These are phyloP conservation scores for Corydoras sp. DNA, from an alignment of 2,113 vertebrate genomes.

Conservation along the genomic window DNA sequence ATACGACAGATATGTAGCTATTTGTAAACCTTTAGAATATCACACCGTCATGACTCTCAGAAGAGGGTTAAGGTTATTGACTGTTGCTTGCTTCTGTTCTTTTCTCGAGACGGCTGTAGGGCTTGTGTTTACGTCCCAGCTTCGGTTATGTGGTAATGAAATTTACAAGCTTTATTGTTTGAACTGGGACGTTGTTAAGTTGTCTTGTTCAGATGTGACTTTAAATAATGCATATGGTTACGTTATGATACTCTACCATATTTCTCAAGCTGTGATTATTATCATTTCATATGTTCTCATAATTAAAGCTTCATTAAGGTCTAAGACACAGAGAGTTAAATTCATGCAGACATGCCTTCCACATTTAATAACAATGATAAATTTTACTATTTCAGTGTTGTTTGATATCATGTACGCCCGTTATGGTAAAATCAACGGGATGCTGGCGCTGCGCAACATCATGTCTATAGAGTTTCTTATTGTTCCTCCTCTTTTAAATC, in stretches of 20 bases:
- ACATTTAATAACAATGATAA: slow-evolving; percentile 35
- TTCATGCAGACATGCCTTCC: slow-evolving; percentile 41
- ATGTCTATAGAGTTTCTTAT: slow-evolving; percentile 50
- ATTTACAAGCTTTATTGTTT: slow-evolving; percentile 59
- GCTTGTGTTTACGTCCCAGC: slow-evolving; percentile 32
- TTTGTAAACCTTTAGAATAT: slow-evolving; percentile 64
- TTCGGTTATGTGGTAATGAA: slow-evolving; percentile 55
- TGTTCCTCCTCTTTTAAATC: slow-evolving; percentile 38
- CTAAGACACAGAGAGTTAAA: slow-evolving; percentile 7
- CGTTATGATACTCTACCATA: background rate
- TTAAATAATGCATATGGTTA: background rate
- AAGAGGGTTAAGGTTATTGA: background rate
- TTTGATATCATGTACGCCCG: slow-evolving; percentile 46
- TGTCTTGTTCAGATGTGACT: slow-evolving; percentile 48
- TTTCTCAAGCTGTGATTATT: slow-evolving; percentile 24
- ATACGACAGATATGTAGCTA: slow-evolving; percentile 63
- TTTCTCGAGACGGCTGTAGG: background rate
- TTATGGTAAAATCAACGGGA: slow-evolving; percentile 7
- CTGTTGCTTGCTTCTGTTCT: slow-evolving; percentile 31
- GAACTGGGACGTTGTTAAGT: slow-evolving; percentile 55
- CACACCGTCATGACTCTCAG: slow-evolving; percentile 54
- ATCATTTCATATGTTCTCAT: slow-evolving; percentile 38
- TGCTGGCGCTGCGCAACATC: slow-evolving; percentile 22
- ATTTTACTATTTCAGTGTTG: slow-evolving; percentile 45
- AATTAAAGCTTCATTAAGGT: slow-evolving; percentile 19